Evolutionary conservation across 2,888 invertebrate species (phyloP).

Genomic region (Barypeithes pellucidus): DNA sequence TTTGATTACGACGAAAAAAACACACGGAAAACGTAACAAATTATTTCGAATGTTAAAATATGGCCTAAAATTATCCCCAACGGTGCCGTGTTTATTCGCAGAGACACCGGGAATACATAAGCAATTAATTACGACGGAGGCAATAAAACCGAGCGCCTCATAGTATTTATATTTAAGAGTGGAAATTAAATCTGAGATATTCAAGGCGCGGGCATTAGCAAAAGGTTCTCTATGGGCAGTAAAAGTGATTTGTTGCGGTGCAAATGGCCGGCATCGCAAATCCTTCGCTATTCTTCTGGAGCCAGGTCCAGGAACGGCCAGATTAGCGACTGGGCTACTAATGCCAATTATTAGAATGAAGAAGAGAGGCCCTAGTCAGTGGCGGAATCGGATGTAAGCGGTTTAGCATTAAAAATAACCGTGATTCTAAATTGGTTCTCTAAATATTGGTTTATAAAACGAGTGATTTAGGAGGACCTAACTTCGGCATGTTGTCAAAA

Average conservation of each 20-base stretch:
- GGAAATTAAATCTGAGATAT: slow-evolving; percentile 68
- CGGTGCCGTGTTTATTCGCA: slow-evolving; percentile 57
- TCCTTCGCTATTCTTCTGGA: slow-evolving; percentile 68
- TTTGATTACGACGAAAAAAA: not conserved
- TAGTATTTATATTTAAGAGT: slow-evolving; percentile 65
- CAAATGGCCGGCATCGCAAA: slow-evolving; percentile 70
- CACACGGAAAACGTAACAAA: not conserved
- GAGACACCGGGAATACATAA: slow-evolving; percentile 57
- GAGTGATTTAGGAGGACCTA: too few species aligned
- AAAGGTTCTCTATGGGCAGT: slow-evolving; percentile 67
- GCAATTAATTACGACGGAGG: slow-evolving; percentile 59
- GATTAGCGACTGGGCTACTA: slow-evolving; percentile 44
- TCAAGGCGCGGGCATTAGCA: slow-evolving; percentile 64
- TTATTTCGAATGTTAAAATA: slow-evolving; percentile 53
- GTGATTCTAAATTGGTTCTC: too few species aligned
- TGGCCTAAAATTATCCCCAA: slow-evolving; percentile 53
- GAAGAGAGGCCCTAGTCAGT: slow-evolving; percentile 19
- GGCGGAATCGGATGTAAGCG: not conserved
- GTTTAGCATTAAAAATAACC: too few species aligned
- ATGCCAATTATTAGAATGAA: slow-evolving; percentile 40
- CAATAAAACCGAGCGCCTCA: slow-evolving; percentile 60
- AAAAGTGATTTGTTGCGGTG: slow-evolving; percentile 72
- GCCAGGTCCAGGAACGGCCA: slow-evolving; percentile 48
- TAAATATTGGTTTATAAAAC: too few species aligned
- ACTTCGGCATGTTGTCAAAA: too few species aligned